phyloP scores from a whole-genome alignment of 2,113 vertebrate genomes.

The Zeus faber region DNA sequence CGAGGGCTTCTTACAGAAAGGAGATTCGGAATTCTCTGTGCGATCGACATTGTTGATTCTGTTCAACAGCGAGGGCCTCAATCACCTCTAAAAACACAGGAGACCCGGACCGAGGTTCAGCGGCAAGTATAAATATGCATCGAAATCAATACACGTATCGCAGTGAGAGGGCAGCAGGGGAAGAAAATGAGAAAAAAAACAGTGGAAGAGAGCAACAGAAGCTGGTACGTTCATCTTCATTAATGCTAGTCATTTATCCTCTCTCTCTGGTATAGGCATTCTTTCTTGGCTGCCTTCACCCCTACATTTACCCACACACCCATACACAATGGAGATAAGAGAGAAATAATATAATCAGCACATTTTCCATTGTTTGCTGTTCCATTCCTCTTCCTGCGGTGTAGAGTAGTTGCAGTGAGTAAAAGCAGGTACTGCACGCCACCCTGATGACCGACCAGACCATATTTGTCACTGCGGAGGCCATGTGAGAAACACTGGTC shows the following conservation, averaged over 20 bases:
- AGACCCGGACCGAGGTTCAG: conserved; percentile 49
- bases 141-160: conserved; percentile 72
- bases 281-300: conserved; percentile 16
- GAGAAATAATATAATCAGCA: conserved; percentile 63
- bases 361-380: conserved; percentile 56
- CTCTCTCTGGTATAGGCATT: too few relatives aligned
- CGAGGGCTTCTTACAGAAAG: too few relatives aligned
- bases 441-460: conserved; percentile 44
- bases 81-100: conserved; percentile 61
- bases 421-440: conserved; percentile 40
- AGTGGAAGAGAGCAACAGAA: conserved; percentile 43
- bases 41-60: conserved; percentile 55
- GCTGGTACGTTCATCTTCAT: conserved; percentile 64
- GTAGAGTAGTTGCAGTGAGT: conserved; percentile 44
- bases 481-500: conserved; percentile 32
- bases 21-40: conserved; percentile 34
- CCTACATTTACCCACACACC: conserved; percentile 17
- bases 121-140: conserved; percentile 69
- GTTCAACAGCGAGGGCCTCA: conserved; percentile 36
- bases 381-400: conserved; percentile 37
- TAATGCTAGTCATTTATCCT: conserved; percentile 69
- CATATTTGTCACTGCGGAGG: conserved; percentile 54
- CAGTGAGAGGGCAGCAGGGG: conserved; percentile 41
- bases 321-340: conserved; percentile 9
- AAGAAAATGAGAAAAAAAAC: conserved; percentile 52